Evolutionary conservation across 2,888 invertebrate species (phyloP).

Genomic region (Nasonia oneida): DNA sequence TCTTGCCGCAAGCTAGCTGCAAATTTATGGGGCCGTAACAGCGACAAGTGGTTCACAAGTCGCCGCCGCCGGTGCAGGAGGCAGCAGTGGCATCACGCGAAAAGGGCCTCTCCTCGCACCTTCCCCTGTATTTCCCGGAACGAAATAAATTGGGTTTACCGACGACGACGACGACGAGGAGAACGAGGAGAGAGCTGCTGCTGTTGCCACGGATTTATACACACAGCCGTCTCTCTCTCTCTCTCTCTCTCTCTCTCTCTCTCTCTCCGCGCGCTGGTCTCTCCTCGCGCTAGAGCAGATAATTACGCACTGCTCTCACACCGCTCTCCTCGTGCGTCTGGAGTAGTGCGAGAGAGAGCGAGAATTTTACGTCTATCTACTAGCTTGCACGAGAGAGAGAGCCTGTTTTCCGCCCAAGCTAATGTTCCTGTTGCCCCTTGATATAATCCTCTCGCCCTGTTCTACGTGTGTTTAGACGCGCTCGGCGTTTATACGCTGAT

Average conservation of each 20-base stretch:
- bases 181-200: constrained; percentile 24
- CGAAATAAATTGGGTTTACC: constrained; percentile 78
- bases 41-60: constrained; percentile 84
- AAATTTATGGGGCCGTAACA: constrained; percentile 84
- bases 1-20: constrained; percentile 8
- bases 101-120: constrained; percentile 74
- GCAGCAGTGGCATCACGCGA: constrained; percentile 80
- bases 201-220: constrained; percentile 54
- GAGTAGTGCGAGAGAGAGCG: background rate
- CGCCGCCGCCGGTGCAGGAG: constrained; percentile 73
- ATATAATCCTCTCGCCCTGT: constrained; percentile 1
- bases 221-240: constrained; percentile 5
- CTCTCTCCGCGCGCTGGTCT: constrained; percentile 55
- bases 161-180: constrained; percentile 58
- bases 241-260: no score
- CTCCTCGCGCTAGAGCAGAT: constrained; percentile 58
- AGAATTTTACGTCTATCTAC: constrained; percentile 22
- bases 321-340: background rate
- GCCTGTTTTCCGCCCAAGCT: constrained; percentile 19
- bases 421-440: constrained; percentile 27
- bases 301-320: constrained; percentile 51
- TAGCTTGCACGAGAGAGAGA: background rate
- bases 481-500: background rate
- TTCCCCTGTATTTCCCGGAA: constrained; percentile 70
- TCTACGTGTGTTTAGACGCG: background rate